Evolutionary conservation across 2,797 vertebrate species (phyloP).

Genomic region (Ctenochaetus hawaiiensis): DNA sequence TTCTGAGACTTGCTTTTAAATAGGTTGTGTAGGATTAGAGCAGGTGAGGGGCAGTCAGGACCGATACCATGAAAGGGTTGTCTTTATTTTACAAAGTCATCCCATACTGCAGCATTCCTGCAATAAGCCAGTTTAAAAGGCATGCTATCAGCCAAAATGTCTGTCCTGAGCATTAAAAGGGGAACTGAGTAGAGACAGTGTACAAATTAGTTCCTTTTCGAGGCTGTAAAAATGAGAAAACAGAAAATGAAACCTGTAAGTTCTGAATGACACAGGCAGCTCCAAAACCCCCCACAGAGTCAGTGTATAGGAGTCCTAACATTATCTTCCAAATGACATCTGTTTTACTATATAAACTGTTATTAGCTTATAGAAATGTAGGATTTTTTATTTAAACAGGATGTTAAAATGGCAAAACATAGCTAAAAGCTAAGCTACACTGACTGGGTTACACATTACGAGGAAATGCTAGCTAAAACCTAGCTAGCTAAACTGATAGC

Average conservation of each 20-base stretch:
- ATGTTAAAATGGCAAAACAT: neutral
- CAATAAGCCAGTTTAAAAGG: conserved; percentile 5
- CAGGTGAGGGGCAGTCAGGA: conserved; percentile 43
- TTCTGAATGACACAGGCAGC: conserved; percentile 52
- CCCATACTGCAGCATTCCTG: conserved; percentile 24
- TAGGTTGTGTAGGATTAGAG: conserved; percentile 37
- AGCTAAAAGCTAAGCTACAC: neutral
- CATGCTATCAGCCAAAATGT: conserved; percentile 36
- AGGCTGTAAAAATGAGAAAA: conserved; percentile 44
- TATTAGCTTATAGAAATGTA: neutral
- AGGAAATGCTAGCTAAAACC: neutral
- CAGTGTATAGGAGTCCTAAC: neutral
- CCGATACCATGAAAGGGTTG: conserved; percentile 48
- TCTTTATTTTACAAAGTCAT: conserved; percentile 11
- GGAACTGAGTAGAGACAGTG: conserved; percentile 46
- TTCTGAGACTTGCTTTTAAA: conserved; percentile 55
- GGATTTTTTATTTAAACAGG: neutral
- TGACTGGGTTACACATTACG: too few species aligned
- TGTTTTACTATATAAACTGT: neutral
- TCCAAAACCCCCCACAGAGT: neutral
- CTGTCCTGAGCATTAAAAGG: conserved; percentile 33
- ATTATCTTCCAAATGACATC: neutral
- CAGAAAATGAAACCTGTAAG: conserved; percentile 35
- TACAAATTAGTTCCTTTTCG: conserved; percentile 48
- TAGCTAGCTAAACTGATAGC: neutral